A percentile compares a stretch with the other conserved stretches of the same genome.
These are phyloP conservation scores for Leptestheria dahalacensis DNA, from an alignment of 1,140 invertebrate species.

Conservation along the genomic window DNA sequence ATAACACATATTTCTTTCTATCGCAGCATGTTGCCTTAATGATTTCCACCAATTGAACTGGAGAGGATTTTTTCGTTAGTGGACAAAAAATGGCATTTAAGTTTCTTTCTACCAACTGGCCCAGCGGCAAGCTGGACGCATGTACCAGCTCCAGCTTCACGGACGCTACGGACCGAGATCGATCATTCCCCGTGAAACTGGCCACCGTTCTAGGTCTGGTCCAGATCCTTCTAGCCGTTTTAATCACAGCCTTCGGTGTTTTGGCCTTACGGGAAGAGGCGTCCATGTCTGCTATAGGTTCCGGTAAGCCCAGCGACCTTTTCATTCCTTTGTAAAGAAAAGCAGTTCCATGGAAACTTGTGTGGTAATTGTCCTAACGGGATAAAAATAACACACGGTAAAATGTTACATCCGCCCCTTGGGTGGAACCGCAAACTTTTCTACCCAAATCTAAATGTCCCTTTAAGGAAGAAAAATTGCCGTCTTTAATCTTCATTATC, in stretches of 20 bases:
- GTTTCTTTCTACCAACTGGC: neutral
- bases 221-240: constrained; percentile 19
- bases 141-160: neutral
- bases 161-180: constrained; percentile 8
- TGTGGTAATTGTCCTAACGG: neutral
- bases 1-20: no score
- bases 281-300: constrained; percentile 19
- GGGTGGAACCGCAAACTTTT: no score
- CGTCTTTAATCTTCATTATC: no score
- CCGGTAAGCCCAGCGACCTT: constrained; percentile 9
- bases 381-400: no score
- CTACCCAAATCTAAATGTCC: no score
- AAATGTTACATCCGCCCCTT: no score
- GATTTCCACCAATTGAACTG: no score
- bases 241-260: constrained; percentile 18
- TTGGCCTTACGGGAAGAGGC: constrained; percentile 19
- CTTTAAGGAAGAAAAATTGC: no score
- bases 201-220: constrained; percentile 18
- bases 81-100: neutral
- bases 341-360: no score
- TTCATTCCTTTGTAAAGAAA: neutral
- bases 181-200: constrained; percentile 21
- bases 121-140: neutral
- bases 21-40: no score
- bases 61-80: no score